Conservation (phyloP, 2,888 invertebrate species). For the Apotomis turbidana region DNA sequence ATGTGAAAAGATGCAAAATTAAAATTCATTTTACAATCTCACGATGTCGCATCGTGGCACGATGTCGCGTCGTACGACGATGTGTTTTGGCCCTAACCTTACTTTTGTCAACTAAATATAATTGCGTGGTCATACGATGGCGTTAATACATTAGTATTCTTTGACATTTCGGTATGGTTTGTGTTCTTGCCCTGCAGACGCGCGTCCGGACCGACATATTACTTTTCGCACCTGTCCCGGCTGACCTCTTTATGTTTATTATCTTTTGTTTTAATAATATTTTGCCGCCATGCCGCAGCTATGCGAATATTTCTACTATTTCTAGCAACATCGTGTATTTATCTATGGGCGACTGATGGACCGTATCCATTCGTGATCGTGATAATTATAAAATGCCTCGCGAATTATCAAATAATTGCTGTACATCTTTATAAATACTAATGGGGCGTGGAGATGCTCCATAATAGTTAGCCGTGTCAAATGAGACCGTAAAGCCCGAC, state of each 20-base stretch:
- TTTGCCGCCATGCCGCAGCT: conserved; percentile 15
- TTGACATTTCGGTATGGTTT: too few species aligned
- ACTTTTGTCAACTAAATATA: too few species aligned
- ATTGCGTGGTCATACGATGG: too few species aligned
- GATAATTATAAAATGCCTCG: conserved; percentile 30
- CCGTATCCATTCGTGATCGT: conserved; percentile 21
- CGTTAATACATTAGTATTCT: too few species aligned
- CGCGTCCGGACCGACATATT: too few species aligned
- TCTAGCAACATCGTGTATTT: not conserved
- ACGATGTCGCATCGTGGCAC: too few species aligned
- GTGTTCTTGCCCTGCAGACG: too few species aligned
- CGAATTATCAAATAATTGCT: conserved; percentile 32
- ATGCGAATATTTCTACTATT: conserved; percentile 22
- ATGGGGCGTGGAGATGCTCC: conserved; percentile 20
- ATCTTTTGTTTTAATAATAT: not conserved
- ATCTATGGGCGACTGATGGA: conserved; percentile 18
- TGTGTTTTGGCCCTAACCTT: too few species aligned
- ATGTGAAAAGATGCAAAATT: too few species aligned
- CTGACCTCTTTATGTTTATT: conserved; percentile 2
- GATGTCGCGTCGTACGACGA: too few species aligned
- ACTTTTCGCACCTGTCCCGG: too few species aligned
- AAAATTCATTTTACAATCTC: too few species aligned
- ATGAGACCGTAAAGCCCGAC: not conserved
- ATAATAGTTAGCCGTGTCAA: not conserved
- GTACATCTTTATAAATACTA: conserved; percentile 27